Evolutionary conservation across 2,888 invertebrate species (phyloP), one percentile per base, ranked within the genome.

Genomic region (Phrixothrix hirtus): DNA sequence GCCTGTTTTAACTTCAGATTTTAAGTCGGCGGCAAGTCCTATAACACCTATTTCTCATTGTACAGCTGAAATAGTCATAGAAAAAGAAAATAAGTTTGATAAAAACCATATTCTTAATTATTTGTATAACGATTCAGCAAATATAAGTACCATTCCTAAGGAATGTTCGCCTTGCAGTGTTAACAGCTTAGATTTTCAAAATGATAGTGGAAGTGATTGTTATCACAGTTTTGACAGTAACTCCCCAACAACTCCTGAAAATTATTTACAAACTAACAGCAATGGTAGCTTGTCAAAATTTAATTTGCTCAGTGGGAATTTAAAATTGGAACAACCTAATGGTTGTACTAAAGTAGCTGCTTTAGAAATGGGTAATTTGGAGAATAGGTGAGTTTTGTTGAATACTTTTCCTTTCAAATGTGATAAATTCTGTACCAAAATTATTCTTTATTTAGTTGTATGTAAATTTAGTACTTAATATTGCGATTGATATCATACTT

Each of bases 1-100:
- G 87, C 86, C 92, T 27, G 81, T 83, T 3, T 64, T 81, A 17
- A 77, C 78, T 0, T 73, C 71, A 1, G 77, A 78, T 49, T 74
- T 74, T 29, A 74, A 69, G 52, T 74, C 76, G 13, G 73, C 67
- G 7, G 73, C 72, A 3, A 75, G 74, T 60, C 75, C 75, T 0
- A 46, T 66, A 38, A 70, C 67, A 38, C 69, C 71, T 0, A 57
- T 72, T 1, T 78, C 78, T 1, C 74, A 74, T 11, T 77, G 77
- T 15, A 77, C 77, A 41, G 76, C 80, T 1, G 80, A 80, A 63
- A 77, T 81, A 27, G 76, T 79, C 12, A 73, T 79, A 1, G 81
- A 81, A 63, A 78, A 77, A 53, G 78, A 75, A 44, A 70, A 77
- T 55, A 76, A 78, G 45, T 73, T 74, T 27, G 71, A 77, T 26